Evolutionary conservation across 2,888 invertebrate species (phyloP).

Genomic region (Acrocera orbiculus): DNA sequence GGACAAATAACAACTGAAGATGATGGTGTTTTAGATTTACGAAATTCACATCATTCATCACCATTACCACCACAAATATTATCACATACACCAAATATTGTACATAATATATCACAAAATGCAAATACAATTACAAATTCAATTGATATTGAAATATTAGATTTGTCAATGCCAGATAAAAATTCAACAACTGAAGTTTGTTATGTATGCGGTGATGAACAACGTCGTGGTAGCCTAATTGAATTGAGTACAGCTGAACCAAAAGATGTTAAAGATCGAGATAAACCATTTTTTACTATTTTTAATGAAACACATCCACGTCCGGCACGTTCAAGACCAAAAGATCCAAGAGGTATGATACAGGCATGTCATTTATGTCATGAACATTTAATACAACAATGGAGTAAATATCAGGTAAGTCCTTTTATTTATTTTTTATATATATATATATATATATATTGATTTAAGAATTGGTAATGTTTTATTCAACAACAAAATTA

Average conservation of each 20-base stretch:
- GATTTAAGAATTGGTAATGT: conserved; percentile 2
- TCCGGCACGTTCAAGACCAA: conserved; percentile 68
- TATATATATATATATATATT: too few species aligned
- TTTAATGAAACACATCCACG: conserved; percentile 64
- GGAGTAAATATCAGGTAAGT: conserved; percentile 57
- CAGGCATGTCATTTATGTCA: conserved; percentile 73
- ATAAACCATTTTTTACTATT: conserved; percentile 53
- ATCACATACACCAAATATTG: conserved; percentile 10
- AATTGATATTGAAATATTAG: conserved; percentile 55
- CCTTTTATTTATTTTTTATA: conserved; percentile 1
- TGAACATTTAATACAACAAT: conserved; percentile 71
- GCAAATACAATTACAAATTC: conserved; percentile 17
- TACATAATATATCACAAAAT: conserved; percentile 11
- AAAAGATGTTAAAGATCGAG: conserved; percentile 31
- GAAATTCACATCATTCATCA: conserved; percentile 26
- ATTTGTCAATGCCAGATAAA: conserved; percentile 83
- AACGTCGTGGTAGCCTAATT: conserved; percentile 61
- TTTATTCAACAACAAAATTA: not conserved
- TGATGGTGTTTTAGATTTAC: conserved; percentile 30
- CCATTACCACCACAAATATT: conserved; percentile 10
- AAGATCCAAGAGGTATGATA: conserved; percentile 62
- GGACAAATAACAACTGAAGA: conserved; percentile 15
- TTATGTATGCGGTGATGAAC: conserved; percentile 81
- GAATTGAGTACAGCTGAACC: conserved; percentile 46
- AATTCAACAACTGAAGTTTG: conserved; percentile 79